Evolutionary conservation across 1,140 invertebrate genomes (phyloP).

Genomic region (Temnothorax longispinosus): DNA sequence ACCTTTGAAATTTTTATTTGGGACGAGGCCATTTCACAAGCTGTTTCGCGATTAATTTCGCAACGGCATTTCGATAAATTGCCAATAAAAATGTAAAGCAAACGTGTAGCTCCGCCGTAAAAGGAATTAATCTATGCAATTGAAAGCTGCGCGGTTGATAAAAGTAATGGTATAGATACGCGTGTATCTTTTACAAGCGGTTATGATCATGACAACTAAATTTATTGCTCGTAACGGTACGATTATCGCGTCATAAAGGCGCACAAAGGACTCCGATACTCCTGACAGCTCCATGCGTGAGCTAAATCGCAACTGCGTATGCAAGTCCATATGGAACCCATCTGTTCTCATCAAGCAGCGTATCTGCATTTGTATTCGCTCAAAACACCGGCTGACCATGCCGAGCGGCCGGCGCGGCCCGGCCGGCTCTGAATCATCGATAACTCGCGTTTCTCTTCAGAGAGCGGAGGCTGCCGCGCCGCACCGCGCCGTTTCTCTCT

Average conservation of each 20-base stretch:
- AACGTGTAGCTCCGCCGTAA: not conserved
- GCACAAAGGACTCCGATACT: slow-evolving; percentile 50
- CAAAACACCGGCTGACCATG: slow-evolving; percentile 30
- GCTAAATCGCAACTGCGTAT: slow-evolving; percentile 49
- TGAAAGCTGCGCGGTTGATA: slow-evolving; percentile 22
- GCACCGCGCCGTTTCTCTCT: not conserved
- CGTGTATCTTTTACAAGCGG: slow-evolving; percentile 28
- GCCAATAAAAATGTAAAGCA: not conserved
- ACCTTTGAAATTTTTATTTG: not conserved
- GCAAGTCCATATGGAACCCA: slow-evolving; percentile 45
- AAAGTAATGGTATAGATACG: not conserved
- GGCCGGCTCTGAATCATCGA: slow-evolving; percentile 44
- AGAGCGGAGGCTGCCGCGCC: not conserved
- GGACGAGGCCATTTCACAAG: not conserved
- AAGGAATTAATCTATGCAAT: slow-evolving; percentile 33
- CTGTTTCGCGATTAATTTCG: not conserved
- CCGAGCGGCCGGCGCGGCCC: not conserved
- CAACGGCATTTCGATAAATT: not conserved
- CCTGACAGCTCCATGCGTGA: slow-evolving; percentile 44
- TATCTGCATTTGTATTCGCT: slow-evolving; percentile 55
- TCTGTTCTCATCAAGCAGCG: slow-evolving; percentile 53
- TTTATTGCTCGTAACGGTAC: slow-evolving; percentile 49
- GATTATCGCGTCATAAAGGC: slow-evolving; percentile 57
- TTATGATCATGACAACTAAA: slow-evolving; percentile 51
- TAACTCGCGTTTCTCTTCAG: slow-evolving; percentile 44